Conservation (phyloP, 2,113 vertebrate species). For the Chunga burmeisteri region DNA sequence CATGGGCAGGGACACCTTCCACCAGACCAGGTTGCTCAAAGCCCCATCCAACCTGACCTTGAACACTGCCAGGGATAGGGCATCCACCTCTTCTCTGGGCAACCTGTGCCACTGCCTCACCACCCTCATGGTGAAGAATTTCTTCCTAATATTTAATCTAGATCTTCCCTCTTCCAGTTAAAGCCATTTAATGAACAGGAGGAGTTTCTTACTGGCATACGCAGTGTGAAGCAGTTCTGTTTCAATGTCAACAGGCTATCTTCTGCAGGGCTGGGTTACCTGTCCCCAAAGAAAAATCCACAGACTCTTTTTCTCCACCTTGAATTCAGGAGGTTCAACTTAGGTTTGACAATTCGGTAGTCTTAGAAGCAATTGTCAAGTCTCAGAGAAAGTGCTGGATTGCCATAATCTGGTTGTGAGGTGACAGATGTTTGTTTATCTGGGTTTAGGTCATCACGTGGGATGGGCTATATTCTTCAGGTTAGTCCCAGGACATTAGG, state of each 20-base stretch:
- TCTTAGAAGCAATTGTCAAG: background rate
- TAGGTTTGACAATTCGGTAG: background rate
- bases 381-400: background rate
- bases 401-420: background rate
- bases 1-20: too few species aligned
- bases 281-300: background rate
- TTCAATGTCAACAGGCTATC: background rate
- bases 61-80: too few species aligned
- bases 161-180: too few species aligned
- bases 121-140: too few species aligned
- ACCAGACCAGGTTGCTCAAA: too few species aligned
- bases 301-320: background rate
- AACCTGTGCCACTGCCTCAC: too few species aligned
- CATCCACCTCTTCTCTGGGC: too few species aligned
- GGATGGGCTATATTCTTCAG: background rate
- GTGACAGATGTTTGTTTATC: background rate
- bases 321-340: background rate
- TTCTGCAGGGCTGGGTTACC: background rate
- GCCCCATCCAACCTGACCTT: too few species aligned
- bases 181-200: background rate
- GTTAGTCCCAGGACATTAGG: background rate
- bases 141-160: too few species aligned
- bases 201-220: background rate
- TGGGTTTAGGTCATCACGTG: background rate
- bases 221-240: accelerated